Conservation (phyloP, 2,888 invertebrate genomes). For the Dyspetes luteomarginatus region DNA sequence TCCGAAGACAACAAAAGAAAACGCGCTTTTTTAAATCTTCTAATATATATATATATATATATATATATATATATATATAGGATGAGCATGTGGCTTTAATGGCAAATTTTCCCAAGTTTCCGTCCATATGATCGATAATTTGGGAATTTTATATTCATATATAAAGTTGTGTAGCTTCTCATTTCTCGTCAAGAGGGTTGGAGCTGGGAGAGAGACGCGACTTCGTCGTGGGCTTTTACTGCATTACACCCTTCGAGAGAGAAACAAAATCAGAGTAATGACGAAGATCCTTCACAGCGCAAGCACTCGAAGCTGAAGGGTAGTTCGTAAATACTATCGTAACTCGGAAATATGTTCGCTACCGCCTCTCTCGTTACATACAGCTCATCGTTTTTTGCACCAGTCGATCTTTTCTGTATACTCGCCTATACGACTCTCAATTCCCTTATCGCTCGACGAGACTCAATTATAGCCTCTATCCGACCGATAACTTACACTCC, state of each 20-base stretch:
- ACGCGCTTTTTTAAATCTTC: too few relatives aligned
- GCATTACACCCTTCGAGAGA: constrained; percentile 19
- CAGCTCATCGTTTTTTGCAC: not conserved
- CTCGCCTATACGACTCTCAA: not conserved
- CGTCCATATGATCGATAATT: too few relatives aligned
- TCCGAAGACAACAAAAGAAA: too few relatives aligned
- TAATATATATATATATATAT: too few relatives aligned
- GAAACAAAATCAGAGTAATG: constrained; percentile 38
- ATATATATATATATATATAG: constrained; percentile 7
- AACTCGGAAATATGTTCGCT: constrained; percentile 37
- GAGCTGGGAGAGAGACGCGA: not conserved
- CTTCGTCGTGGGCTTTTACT: not conserved
- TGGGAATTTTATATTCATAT: too few relatives aligned
- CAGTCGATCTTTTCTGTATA: not conserved
- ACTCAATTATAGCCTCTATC: not conserved
- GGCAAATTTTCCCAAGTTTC: constrained; percentile 22
- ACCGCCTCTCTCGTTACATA: not conserved
- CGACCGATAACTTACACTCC: not conserved
- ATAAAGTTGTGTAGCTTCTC: constrained; percentile 27
- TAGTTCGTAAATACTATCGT: constrained; percentile 47
- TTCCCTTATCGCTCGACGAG: not conserved
- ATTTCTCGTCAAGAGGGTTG: constrained; percentile 6
- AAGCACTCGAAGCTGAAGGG: constrained; percentile 42
- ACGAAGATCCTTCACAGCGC: constrained; percentile 39
- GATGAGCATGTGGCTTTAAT: not conserved